Base-by-base conservation (phyloP, 2,888 invertebrate species). In the Volucella zonaria region DNA sequence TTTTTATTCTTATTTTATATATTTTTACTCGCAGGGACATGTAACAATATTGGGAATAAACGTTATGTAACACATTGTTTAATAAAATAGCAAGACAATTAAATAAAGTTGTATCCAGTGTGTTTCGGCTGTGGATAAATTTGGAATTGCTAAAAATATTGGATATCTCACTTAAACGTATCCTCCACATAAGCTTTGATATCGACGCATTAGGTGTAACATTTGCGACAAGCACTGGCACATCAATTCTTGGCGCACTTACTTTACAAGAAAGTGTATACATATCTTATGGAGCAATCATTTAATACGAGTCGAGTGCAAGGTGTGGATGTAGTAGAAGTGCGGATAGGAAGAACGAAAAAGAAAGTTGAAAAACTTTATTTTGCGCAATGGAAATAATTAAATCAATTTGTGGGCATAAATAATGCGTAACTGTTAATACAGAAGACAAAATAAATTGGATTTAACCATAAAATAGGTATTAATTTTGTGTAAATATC, bases 161-260 rank as follows among this genome's bases (percentile, higher is more conserved):
- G 38, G 93, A 94, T 74, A 94, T 95, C 93, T 95, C 96, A 12
- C 90, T 97, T 67, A 87, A 93, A 93, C n/a, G n/a, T 88, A 96
- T 96, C 6, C 94, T 98, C 49, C 98, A 99, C 90, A 94, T 98
- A 14, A 98, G 98, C 90, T 98, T 97, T 90, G 98, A 98, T 91
- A 96, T 98, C 62, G 98, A 98, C 92, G 94, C 96, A 0, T 92
- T 98, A 79, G 98, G 98, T 91, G 94, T 95, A 3, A 89, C 94
- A 3, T 95, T 96, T 92, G 97, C 97, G 0, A 97, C 98, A 0
- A 96, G 96, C 89, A 98, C 98, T 2, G 98, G 98, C 0, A 91
- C 91, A 0, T 90, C 90, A 94, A 98, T 97, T 14, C 93, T 95
- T 68, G 97, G 97, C 23, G 98, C 97, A 1, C 92, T 98, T 11